Evolutionary conservation across 2,888 invertebrate genomes (phyloP).

Genomic region (Tholera decimalis): DNA sequence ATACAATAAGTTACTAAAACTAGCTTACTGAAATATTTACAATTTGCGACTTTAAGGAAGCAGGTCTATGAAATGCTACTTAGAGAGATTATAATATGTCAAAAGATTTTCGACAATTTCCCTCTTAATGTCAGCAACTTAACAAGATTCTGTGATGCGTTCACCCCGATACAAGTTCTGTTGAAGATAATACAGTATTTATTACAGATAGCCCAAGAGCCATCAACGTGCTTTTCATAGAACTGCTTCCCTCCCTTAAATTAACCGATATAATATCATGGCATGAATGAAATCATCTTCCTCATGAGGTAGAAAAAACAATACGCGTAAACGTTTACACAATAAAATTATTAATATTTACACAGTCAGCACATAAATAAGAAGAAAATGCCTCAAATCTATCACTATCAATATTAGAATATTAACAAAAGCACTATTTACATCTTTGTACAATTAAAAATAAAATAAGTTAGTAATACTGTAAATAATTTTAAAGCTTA

Average conservation of each 20-base stretch:
- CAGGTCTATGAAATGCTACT: conserved; percentile 23
- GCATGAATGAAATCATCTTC: conserved; percentile 73
- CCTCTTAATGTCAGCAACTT: no score
- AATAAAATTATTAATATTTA: conserved; percentile 66
- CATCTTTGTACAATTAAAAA: conserved; percentile 85
- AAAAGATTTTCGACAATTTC: neutral
- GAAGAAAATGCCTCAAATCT: conserved; percentile 57
- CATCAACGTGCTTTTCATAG: conserved; percentile 1
- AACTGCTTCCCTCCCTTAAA: conserved; percentile 36
- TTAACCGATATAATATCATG: conserved; percentile 62
- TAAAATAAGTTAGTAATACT: conserved; percentile 91
- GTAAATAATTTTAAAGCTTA: conserved; percentile 90
- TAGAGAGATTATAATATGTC: neutral
- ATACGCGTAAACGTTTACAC: conserved; percentile 74
- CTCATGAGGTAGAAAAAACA: conserved; percentile 89
- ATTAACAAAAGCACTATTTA: conserved; percentile 84
- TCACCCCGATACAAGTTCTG: neutral
- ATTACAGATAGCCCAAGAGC: neutral
- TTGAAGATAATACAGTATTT: neutral
- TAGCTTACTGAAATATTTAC: conserved; percentile 75
- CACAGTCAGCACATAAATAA: conserved; percentile 68
- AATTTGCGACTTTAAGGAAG: conserved; percentile 56
- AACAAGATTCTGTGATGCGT: neutral
- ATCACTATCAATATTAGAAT: conserved; percentile 62
- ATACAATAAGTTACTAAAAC: conserved; percentile 85